Percentiles rank a stretch among this genome's conserved stretches.
Conservation (phyloP, 2,888 invertebrate species). For the Pachymerium ferrugineum region DNA sequence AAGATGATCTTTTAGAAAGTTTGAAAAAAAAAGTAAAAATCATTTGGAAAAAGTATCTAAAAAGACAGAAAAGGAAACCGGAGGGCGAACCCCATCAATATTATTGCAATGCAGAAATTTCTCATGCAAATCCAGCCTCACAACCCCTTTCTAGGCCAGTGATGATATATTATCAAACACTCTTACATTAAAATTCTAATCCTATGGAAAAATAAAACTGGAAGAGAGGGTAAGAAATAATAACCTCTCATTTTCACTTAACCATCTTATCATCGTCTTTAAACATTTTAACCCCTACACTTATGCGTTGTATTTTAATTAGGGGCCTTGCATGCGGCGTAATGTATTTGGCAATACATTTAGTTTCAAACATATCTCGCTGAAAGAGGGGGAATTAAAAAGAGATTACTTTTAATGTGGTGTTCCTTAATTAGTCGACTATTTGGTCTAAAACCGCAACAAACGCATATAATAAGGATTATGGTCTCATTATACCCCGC, state of each 20-base stretch:
- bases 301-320: slow-evolving; percentile 2
- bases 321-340: neutral
- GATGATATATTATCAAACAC: slow-evolving; percentile 6
- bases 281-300: neutral
- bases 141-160: slow-evolving; percentile 9
- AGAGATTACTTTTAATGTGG: slow-evolving; percentile 14
- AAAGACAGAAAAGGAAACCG: neutral
- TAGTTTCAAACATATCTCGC: neutral
- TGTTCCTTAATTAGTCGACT: slow-evolving; percentile 16
- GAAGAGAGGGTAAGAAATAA: neutral
- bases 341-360: slow-evolving; percentile 8
- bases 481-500: slow-evolving; percentile 4
- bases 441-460: slow-evolving; percentile 5
- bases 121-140: slow-evolving; percentile 21
- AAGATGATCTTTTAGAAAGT: no score
- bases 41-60: no score
- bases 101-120: slow-evolving; percentile 14
- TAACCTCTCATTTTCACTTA: neutral
- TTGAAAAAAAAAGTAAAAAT: no score
- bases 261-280: neutral
- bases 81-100: neutral
- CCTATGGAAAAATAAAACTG: neutral
- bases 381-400: slow-evolving; percentile 14
- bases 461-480: slow-evolving; percentile 11
- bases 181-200: neutral